Evolutionary conservation across 2,888 invertebrate species (phyloP).

Genomic region (Hanleya hanleyi): DNA sequence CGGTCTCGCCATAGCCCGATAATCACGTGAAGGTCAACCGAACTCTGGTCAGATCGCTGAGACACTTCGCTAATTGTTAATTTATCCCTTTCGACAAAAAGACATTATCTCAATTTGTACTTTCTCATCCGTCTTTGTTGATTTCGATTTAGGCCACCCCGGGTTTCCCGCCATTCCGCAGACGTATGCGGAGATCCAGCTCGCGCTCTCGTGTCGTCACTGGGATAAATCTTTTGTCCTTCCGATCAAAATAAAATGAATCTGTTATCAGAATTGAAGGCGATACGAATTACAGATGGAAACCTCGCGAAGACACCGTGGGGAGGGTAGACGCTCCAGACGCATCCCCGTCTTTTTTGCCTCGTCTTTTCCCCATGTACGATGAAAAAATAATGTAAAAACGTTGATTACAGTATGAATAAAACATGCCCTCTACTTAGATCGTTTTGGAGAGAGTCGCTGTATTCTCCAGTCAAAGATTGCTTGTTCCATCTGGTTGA

Average conservation of each 20-base stretch:
- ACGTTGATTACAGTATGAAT: slow-evolving; percentile 1
- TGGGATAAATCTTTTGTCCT: slow-evolving; percentile 1
- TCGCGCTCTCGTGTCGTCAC: background rate
- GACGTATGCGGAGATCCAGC: background rate
- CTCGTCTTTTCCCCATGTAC: background rate
- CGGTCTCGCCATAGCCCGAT: too few species aligned
- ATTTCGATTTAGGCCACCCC: background rate
- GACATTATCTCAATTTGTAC: background rate
- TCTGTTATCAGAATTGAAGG: background rate
- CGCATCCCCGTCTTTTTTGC: background rate
- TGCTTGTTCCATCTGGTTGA: too few species aligned
- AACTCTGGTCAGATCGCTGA: background rate
- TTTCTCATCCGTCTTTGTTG: background rate
- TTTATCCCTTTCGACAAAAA: background rate
- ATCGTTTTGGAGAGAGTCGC: too few species aligned
- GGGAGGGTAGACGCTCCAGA: background rate
- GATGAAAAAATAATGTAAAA: slow-evolving; percentile 10
- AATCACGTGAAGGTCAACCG: background rate
- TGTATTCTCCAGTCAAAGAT: too few species aligned
- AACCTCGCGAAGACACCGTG: background rate
- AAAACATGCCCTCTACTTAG: background rate
- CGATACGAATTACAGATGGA: background rate
- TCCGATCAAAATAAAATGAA: background rate
- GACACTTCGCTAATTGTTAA: background rate
- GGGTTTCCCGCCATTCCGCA: background rate